A percentile compares a stretch with the other conserved stretches of the same genome.
Conservation (phyloP, 2,888 invertebrate genomes). For the Mamestra brassicae region DNA sequence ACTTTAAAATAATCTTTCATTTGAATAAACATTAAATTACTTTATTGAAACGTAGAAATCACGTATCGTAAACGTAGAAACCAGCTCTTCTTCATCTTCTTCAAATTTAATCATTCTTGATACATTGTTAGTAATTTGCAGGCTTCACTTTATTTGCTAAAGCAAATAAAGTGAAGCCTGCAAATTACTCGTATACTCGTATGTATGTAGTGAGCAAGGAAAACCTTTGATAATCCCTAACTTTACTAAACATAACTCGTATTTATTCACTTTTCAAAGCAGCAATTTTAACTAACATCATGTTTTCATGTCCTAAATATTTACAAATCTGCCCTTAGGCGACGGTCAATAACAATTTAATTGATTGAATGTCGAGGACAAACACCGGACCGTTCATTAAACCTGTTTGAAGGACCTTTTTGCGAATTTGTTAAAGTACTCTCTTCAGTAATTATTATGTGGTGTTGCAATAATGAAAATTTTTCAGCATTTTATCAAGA, state of each 20-base stretch:
- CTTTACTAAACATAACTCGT: not conserved
- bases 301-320: conserved; percentile 14
- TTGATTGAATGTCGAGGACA: conserved; percentile 14
- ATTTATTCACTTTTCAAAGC: not conserved
- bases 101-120: too few relatives aligned
- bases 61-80: too few relatives aligned
- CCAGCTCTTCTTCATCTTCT: too few relatives aligned
- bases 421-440: not conserved
- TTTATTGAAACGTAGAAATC: not conserved
- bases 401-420: not conserved
- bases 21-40: not conserved
- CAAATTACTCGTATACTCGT: too few relatives aligned
- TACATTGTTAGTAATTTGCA: too few relatives aligned
- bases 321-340: conserved; percentile 14
- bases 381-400: conserved; percentile 10
- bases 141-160: too few relatives aligned
- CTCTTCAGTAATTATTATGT: conserved; percentile 1
- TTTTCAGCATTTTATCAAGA: not conserved
- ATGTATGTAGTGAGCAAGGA: not conserved
- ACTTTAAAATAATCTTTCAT: not conserved
- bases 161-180: too few relatives aligned
- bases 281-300: not conserved
- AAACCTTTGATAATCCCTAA: not conserved
- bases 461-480: not conserved
- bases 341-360: conserved; percentile 23